Evolutionary conservation across 2,797 vertebrate species (phyloP).

Genomic region (Lophius americanus): DNA sequence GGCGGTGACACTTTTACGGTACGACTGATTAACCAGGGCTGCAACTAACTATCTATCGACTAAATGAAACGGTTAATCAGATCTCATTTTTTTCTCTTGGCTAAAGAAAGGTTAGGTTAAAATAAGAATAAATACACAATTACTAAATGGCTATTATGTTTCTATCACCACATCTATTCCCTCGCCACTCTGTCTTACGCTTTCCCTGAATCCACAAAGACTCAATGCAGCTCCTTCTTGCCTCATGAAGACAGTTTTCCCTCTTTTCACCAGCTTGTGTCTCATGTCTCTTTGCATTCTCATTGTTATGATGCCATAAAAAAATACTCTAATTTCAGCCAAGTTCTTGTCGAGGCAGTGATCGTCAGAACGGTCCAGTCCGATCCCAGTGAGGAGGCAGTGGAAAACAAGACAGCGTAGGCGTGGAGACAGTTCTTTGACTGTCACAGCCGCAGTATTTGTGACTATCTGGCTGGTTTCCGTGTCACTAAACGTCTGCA

Average conservation of each 20-base stretch:
- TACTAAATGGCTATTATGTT: no score
- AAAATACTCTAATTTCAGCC: constrained; percentile 25
- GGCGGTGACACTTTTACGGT: background rate
- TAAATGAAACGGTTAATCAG: no score
- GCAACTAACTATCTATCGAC: no score
- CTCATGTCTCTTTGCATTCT: background rate
- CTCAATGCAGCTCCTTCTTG: no score
- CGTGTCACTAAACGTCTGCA: constrained; percentile 23
- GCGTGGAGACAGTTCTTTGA: constrained; percentile 26
- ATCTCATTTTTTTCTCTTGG: no score
- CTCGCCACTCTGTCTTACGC: no score
- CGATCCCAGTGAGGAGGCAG: background rate
- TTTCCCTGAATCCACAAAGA: no score
- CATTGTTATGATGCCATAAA: constrained; percentile 7
- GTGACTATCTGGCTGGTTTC: constrained; percentile 26
- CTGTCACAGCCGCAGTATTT: constrained; percentile 40
- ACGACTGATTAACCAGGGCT: background rate
- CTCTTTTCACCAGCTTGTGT: background rate
- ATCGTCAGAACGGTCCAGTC: constrained; percentile 11
- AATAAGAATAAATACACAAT: no score
- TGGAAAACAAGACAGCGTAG: constrained; percentile 14
- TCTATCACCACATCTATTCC: no score
- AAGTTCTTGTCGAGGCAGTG: constrained; percentile 15
- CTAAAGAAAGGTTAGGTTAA: no score
- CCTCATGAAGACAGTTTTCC: no score